These are phyloP conservation scores for Chloromyia formosa DNA, from an alignment of 2,888 invertebrate genomes.

Conservation along the genomic window DNA sequence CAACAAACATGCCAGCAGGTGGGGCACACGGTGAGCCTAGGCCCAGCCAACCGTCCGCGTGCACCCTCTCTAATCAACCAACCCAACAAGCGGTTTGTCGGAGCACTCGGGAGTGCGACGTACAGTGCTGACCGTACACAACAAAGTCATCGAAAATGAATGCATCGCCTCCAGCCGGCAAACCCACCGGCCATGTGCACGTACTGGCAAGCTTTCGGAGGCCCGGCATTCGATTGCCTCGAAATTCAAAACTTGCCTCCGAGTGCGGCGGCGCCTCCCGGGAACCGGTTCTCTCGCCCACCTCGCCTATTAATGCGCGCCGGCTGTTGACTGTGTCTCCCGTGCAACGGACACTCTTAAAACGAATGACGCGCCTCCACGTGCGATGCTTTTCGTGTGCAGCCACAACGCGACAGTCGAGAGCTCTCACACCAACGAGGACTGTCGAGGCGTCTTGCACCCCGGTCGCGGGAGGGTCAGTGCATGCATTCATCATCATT, in stretches of 20 bases:
- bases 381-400: slow-evolving; percentile 52
- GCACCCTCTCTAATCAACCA: slow-evolving; percentile 3
- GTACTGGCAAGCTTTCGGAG: slow-evolving; percentile 49
- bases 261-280: slow-evolving; percentile 11
- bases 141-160: slow-evolving; percentile 54
- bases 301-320: background rate
- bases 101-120: background rate
- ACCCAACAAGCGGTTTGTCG: slow-evolving; percentile 16
- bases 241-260: slow-evolving; percentile 29
- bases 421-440: slow-evolving; percentile 10
- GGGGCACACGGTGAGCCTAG: background rate
- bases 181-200: slow-evolving; percentile 27
- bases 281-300: background rate
- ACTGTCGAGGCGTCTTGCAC: background rate
- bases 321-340: slow-evolving; percentile 17
- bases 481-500: background rate
- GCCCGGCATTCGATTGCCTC: slow-evolving; percentile 38
- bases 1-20: slow-evolving; percentile 4
- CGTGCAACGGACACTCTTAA: slow-evolving; percentile 52
- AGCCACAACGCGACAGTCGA: slow-evolving; percentile 24
- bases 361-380: slow-evolving; percentile 61
- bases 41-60: no score
- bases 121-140: slow-evolving; percentile 8
- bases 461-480: background rate
- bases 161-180: slow-evolving; percentile 45